Percentiles rank a stretch among this genome's conserved stretches.
These are phyloP conservation scores for Actias luna DNA, from an alignment of 2,888 invertebrate genomes.

Conservation along the genomic window DNA sequence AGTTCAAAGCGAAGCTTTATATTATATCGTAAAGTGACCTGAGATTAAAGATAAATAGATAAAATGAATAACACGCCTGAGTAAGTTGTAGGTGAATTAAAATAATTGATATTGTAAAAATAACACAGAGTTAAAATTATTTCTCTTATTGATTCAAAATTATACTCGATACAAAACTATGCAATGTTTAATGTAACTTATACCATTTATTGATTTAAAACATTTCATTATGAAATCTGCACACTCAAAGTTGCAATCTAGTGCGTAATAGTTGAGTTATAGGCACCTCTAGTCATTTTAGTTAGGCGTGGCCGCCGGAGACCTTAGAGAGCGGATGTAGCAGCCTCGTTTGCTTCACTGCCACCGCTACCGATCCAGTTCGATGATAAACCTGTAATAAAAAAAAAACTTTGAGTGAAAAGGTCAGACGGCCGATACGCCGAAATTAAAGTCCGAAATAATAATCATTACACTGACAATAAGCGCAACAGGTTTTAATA, in stretches of 20 bases:
- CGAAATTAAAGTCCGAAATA: slow-evolving; percentile 71
- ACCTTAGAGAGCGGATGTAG: slow-evolving; percentile 74
- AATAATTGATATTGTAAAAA: background rate
- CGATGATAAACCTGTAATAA: slow-evolving; percentile 69
- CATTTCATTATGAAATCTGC: slow-evolving; percentile 42
- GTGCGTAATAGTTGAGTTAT: slow-evolving; percentile 49
- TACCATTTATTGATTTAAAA: slow-evolving; percentile 34
- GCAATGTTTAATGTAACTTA: slow-evolving; percentile 34
- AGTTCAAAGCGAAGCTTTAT: slow-evolving; percentile 37
- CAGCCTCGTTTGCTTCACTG: slow-evolving; percentile 60
- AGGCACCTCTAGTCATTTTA: slow-evolving; percentile 54
- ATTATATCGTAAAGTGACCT: slow-evolving; percentile 37
- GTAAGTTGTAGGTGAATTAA: background rate
- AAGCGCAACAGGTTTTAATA: slow-evolving; percentile 51
- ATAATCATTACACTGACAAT: slow-evolving; percentile 65
- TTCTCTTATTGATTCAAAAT: background rate
- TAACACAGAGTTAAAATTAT: background rate
- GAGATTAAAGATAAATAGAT: background rate
- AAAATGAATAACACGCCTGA: background rate
- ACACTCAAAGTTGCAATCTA: slow-evolving; percentile 46
- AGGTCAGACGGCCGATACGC: slow-evolving; percentile 66
- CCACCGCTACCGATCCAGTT: slow-evolving; percentile 59
- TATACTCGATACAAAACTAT: slow-evolving; percentile 23
- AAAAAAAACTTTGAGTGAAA: slow-evolving; percentile 69
- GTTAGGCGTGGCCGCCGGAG: slow-evolving; percentile 67